These are phyloP conservation scores for Vidua chalybeata DNA, from an alignment of 2,113 vertebrate genomes.

Conservation along the genomic window DNA sequence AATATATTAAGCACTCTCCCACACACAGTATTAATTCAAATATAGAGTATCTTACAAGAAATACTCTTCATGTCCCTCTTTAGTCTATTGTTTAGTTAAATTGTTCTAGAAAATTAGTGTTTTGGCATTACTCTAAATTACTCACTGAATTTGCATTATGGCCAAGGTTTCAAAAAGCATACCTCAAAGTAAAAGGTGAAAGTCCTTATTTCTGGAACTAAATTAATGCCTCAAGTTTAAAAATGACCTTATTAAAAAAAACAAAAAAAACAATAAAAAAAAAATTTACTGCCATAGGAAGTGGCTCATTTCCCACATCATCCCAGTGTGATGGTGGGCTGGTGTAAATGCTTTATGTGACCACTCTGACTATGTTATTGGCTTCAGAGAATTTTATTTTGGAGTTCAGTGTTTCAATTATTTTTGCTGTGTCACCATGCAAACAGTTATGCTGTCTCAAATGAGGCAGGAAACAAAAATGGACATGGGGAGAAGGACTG, in stretches of 20 bases:
- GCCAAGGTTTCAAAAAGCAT: not conserved
- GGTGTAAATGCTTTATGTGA: not conserved
- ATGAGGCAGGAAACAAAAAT: not conserved
- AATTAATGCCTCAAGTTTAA: not conserved
- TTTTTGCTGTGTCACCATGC: not conserved
- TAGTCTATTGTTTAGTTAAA: not conserved
- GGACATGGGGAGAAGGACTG: not conserved
- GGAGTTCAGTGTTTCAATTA: not conserved
- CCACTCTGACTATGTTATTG: not conserved
- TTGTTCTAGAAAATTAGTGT: not conserved
- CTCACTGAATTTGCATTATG: not conserved
- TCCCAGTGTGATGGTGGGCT: not conserved
- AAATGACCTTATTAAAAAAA: not conserved
- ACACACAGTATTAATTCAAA: not conserved
- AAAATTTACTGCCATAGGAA: not conserved
- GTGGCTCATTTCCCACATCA: not conserved
- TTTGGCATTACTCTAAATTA: not conserved
- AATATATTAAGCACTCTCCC: constrained; percentile 6
- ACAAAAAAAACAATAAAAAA: not conserved
- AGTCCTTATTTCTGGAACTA: not conserved
- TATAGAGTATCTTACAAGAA: not conserved
- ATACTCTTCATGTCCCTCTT: not conserved
- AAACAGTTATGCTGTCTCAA: not conserved
- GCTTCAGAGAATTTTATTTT: not conserved
- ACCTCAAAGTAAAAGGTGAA: not conserved